phyloP scores from a whole-genome alignment of 1,140 invertebrate species.

The Periplaneta americana region DNA sequence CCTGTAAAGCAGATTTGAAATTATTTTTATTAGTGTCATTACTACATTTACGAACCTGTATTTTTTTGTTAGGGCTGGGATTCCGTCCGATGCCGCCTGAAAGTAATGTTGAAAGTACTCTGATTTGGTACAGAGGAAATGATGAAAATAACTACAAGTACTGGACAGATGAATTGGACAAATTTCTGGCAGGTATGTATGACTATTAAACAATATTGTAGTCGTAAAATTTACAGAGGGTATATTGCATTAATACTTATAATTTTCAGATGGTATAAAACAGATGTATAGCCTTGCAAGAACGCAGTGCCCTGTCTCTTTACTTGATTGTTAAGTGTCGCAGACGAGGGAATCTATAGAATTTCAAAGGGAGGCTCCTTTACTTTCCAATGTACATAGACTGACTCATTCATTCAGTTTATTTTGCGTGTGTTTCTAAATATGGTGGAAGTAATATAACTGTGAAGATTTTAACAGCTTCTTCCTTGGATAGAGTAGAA shows the following conservation, averaged over 20 bases:
- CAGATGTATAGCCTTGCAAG: not conserved
- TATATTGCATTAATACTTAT: not conserved
- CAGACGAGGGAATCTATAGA: not conserved
- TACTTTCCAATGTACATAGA: too few species aligned
- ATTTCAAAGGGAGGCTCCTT: too few species aligned
- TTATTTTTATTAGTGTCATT: too few species aligned
- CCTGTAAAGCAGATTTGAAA: too few species aligned
- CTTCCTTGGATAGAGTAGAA: too few species aligned
- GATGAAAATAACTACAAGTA: slow-evolving; percentile 67
- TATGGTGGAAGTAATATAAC: too few species aligned
- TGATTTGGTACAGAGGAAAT: slow-evolving; percentile 86
- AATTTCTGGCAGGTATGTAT: slow-evolving; percentile 60
- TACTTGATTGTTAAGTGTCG: not conserved
- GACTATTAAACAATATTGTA: not conserved
- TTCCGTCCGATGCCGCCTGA: slow-evolving; percentile 88
- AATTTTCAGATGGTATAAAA: not conserved
- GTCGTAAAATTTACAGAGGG: too few species aligned
- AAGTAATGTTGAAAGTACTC: slow-evolving; percentile 84
- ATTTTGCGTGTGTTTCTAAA: too few species aligned
- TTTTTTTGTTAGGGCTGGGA: slow-evolving; percentile 75
- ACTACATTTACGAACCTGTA: too few species aligned
- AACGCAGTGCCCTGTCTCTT: not conserved
- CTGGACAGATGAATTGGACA: slow-evolving; percentile 70
- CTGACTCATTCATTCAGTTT: too few species aligned
- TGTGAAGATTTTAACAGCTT: too few species aligned